Conservation (phyloP, 2,888 invertebrate genomes). For the Cantharis rustica region DNA sequence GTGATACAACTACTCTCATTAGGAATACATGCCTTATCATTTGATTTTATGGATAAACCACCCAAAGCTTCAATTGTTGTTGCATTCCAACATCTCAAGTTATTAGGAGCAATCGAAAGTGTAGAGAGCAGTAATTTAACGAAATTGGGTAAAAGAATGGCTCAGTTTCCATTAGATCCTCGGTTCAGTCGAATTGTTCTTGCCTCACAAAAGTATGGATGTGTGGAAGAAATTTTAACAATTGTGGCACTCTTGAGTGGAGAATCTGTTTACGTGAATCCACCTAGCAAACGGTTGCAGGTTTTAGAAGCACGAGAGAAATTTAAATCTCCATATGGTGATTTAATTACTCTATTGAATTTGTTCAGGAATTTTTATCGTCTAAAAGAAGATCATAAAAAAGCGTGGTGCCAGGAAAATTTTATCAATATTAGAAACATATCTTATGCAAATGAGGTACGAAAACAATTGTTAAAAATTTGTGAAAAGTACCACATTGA, state of each 20-base stretch:
- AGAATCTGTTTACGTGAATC: conserved; percentile 82
- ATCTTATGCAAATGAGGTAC: conserved; percentile 77
- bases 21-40: conserved; percentile 78
- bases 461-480: conserved; percentile 77
- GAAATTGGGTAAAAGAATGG: conserved; percentile 80
- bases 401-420: conserved; percentile 89
- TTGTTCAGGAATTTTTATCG: conserved; percentile 81
- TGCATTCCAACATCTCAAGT: conserved; percentile 68
- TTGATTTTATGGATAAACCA: conserved; percentile 92
- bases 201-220: conserved; percentile 75
- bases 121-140: conserved; percentile 70
- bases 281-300: conserved; percentile 75
- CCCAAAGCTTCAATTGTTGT: conserved; percentile 70
- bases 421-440: conserved; percentile 84
- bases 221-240: conserved; percentile 81
- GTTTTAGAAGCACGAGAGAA: conserved; percentile 75
- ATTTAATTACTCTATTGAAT: conserved; percentile 90
- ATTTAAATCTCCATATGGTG: conserved; percentile 85
- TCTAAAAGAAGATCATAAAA: conserved; percentile 68
- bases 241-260: conserved; percentile 87
- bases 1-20: conserved; percentile 83
- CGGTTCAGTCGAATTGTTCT: conserved; percentile 82
- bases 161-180: conserved; percentile 91
- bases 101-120: conserved; percentile 72
- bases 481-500: conserved; percentile 63